Evolutionary conservation across 53 echinoderm and acorn worm genomes (phyloP).

Genomic region (Luidia sarsii): DNA sequence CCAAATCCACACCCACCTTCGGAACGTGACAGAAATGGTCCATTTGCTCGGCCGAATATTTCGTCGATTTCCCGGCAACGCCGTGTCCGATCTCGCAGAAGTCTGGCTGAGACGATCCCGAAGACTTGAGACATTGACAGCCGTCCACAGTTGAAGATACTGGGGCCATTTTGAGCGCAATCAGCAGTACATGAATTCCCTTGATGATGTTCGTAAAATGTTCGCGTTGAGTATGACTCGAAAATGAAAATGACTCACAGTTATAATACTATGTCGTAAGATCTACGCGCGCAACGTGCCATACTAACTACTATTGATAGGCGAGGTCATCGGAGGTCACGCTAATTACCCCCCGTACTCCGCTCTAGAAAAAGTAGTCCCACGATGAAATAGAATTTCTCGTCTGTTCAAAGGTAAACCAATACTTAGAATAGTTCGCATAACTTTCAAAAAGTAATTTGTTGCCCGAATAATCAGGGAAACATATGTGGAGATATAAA

Average conservation of each 20-base stretch:
- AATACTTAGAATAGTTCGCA: no score
- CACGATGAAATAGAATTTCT: no score
- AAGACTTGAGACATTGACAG: conserved; percentile 2
- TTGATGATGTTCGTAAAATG: background rate
- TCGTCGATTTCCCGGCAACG: no score
- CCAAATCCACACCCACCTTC: conserved; percentile 1
- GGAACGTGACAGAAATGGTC: conserved; percentile 29
- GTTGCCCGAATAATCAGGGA: no score
- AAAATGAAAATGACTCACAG: no score
- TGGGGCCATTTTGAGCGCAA: conserved; percentile 30
- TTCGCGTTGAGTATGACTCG: no score
- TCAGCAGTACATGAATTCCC: background rate
- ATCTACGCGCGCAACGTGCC: background rate
- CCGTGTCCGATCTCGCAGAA: background rate
- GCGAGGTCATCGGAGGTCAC: conserved; percentile 44
- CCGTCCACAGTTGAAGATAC: background rate
- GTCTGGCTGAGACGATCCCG: background rate
- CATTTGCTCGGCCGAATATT: conserved; percentile 26
- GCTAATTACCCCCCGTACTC: background rate
- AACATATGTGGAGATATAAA: no score
- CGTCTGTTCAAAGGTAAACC: no score
- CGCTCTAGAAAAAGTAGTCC: background rate
- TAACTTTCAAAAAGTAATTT: no score
- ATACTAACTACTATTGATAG: background rate
- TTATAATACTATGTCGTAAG: background rate